Percentiles rank a stretch among this genome's conserved stretches.
Evolutionary conservation across 2,113 vertebrate genomes (phyloP).

Genomic region (Panthera tigris): DNA sequence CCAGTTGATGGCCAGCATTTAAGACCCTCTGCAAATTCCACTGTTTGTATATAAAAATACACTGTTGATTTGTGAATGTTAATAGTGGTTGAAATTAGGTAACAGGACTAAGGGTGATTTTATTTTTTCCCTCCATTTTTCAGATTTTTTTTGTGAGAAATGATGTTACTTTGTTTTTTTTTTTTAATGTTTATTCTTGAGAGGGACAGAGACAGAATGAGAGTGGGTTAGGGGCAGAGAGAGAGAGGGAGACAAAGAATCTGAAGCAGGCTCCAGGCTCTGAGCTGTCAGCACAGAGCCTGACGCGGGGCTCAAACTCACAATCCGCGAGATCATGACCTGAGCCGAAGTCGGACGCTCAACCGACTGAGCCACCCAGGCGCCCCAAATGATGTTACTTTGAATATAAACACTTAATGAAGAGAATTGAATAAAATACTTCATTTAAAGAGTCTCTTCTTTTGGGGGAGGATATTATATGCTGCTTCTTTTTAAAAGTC

Average conservation of each 20-base stretch:
- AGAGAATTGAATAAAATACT: background rate
- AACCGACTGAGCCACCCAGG: no score
- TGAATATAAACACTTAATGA: background rate
- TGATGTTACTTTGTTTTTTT: background rate
- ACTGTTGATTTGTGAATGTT: background rate
- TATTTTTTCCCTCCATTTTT: background rate
- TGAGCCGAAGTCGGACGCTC: no score
- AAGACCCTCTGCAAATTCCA: background rate
- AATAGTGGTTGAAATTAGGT: background rate
- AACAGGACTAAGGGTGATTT: background rate
- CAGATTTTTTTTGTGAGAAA: background rate
- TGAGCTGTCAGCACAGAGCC: no score
- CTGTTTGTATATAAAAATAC: background rate
- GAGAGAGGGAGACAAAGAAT: no score
- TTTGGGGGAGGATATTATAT: background rate
- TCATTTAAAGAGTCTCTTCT: background rate
- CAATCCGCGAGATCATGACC: no score
- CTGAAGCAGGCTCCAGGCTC: no score
- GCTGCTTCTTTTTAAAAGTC: background rate
- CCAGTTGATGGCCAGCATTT: background rate
- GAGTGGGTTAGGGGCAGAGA: no score
- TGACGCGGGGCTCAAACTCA: no score
- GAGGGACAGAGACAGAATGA: no score
- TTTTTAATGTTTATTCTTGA: no score
- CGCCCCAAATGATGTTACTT: background rate